Evolutionary conservation across 2,797 vertebrate species (phyloP), one percentile per base, ranked within the genome.

Genomic region (Tenualosa ilisha): DNA sequence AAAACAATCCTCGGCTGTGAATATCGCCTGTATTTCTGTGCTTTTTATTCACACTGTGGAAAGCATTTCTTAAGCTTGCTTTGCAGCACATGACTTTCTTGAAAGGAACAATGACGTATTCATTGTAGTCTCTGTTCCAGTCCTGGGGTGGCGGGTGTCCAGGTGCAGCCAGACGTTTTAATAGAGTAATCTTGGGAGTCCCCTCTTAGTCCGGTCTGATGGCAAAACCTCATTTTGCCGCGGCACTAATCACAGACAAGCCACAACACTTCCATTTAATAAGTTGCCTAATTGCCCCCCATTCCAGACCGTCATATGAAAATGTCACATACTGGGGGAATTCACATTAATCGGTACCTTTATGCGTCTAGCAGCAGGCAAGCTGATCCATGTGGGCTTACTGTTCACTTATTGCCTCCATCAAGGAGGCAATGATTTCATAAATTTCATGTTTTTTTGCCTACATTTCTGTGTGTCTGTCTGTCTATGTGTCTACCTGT

Each of bases 11-110:
- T 37, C 13, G 15, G 31, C 68, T 75, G 68, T 75, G 68, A 75
- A 75, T 75, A 43, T 75, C 68, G 15, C 68, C 13, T 40, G 68
- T 75, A 75, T 75, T 75, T 37, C 68, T 75, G 40, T 75, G 15
- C 15, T 75, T 15, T 40, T 24, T 75, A 20, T 75, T 40, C 12
- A 15, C 3, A 1, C 68, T 37, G 37, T 81, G 51, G 79, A 53
- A 84, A 84, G 65, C 84, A 56, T 31, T 87, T 83, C 83, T 79
- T 81, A 84, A 87, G 86, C 82, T 85, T 63, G 81, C 24, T 61
- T 65, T 15, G 37, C 61, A 82, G 68, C 82, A 82, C 81, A 81
- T 65, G 50, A 81, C 59, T 37, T 84, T 51, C 65, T 87, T 50
- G 68, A 51, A 82, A 22, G 51, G 81, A 82, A 81, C 82, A 82